Evolutionary conservation across 2,888 invertebrate genomes (phyloP), one percentile per base, ranked within the genome.

Genomic region (Caenorhabditis angaria): DNA sequence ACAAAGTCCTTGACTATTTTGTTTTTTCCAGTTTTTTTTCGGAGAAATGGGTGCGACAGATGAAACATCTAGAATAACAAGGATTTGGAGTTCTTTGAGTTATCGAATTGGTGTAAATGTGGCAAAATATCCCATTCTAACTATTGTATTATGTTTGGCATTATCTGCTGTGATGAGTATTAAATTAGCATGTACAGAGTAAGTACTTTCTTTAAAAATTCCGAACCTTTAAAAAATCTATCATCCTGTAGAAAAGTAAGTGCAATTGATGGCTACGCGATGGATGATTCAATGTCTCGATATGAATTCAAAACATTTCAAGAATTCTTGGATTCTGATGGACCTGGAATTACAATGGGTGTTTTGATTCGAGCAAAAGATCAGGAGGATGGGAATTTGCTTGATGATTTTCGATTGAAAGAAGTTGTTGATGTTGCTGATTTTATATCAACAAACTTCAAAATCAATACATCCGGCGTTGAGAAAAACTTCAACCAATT

Each of bases 301-400:
- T 56, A 61, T 24, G 74, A 75, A 27, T 75, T 75, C 56, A 64
- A 55, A 28, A 61, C 64, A 0, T 67, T 75, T n/a, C 70, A 78
- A 51, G 64, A 81, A 55, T 81, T 81, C 32, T 65, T 81, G n/a
- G 77, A 76, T 20, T 69, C 71, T 0, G 69, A 82, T 56, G 81
- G 81, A 18, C 81, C 77, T 25, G 81, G 81, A 47, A 71, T 81
- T 50, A 74, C 77, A 10, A 76, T 67, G 57, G 77, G 66, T 20
- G 67, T 81, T 27, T 56, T 81, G 32, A 65, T 81, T 18, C 59
- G 68, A 58, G 70, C 80, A 10, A 73, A 57, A 22, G 80, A 78
- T 56, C 76, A 76, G 29, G 59, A 51, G 0, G 78, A 68, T 28
- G 67, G 65, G n/a, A 59, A 68, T 12, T 60, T 73, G 12, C 60